Conservation (phyloP, 2,888 invertebrate genomes). For the Melieria crassipennis region DNA sequence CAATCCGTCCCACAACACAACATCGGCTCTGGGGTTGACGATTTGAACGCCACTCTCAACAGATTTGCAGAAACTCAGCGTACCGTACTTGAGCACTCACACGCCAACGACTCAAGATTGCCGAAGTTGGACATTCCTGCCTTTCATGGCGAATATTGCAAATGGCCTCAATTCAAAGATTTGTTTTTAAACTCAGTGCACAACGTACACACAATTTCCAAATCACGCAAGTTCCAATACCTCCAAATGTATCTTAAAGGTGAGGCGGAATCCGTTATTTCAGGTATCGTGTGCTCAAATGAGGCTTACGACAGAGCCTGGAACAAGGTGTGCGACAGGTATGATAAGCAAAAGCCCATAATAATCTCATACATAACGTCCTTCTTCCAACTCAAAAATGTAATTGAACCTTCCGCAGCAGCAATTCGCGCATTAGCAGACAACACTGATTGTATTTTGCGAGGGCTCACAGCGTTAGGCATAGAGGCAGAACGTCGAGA, state of each 20-base stretch:
- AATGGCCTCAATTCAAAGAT: too few relatives aligned
- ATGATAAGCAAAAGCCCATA: conserved; percentile 26
- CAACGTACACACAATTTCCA: too few relatives aligned
- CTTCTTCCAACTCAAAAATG: conserved; percentile 11
- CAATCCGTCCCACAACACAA: conserved; percentile 10
- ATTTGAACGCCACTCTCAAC: conserved; percentile 16
- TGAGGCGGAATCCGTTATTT: conserved; percentile 6
- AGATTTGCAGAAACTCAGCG: conserved; percentile 15
- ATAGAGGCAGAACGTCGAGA: conserved; percentile 5
- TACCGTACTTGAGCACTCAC: not conserved
- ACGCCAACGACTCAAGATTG: not conserved
- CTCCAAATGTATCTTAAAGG: conserved; percentile 5
- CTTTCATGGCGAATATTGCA: too few relatives aligned
- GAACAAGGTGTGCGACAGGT: conserved; percentile 17
- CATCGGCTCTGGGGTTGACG: conserved; percentile 6
- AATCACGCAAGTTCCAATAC: not conserved
- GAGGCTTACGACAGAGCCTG: conserved; percentile 14
- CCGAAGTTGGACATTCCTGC: not conserved
- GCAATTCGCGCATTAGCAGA: conserved; percentile 14
- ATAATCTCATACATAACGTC: conserved; percentile 23
- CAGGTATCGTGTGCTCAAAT: conserved; percentile 9
- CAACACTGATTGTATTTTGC: conserved; percentile 19
- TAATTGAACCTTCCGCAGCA: conserved; percentile 11
- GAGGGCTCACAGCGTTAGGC: conserved; percentile 14
- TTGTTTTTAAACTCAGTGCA: too few relatives aligned